These are phyloP conservation scores for Mormyrus proboscirostris DNA, from an alignment of 2,797 vertebrate species.

Conservation along the genomic window DNA sequence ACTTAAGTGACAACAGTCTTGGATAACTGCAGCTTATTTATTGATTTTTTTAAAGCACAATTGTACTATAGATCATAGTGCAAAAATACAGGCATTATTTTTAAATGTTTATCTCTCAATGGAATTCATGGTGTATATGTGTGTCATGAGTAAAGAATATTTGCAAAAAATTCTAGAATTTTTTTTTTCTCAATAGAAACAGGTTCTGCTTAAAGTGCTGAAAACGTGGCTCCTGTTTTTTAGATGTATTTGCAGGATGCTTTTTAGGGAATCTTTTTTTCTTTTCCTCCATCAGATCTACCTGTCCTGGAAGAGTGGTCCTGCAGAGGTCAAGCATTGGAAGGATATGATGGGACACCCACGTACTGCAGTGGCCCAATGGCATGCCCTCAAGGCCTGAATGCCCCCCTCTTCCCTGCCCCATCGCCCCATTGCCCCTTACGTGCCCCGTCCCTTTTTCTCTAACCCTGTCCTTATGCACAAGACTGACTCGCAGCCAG, in stretches of 20 bases:
- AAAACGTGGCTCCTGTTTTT: background rate
- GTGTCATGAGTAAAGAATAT: background rate
- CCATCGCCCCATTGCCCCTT: constrained; percentile 38
- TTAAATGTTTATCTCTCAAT: background rate
- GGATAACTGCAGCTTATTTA: background rate
- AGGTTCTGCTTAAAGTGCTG: background rate
- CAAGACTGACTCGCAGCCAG: constrained; percentile 75
- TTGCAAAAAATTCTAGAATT: background rate
- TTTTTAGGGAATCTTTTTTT: background rate
- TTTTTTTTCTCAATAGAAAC: background rate
- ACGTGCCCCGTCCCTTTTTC: constrained; percentile 13
- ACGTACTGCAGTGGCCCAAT: constrained; percentile 92
- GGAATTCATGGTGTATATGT: background rate
- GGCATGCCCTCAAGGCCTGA: constrained; percentile 97
- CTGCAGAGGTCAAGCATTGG: constrained; percentile 95
- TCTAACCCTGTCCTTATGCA: constrained; percentile 67
- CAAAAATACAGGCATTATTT: background rate
- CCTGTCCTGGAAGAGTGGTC: constrained; percentile 97
- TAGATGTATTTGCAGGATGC: background rate
- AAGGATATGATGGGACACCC: constrained; percentile 97
- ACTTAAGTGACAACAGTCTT: background rate
- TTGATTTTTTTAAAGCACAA: background rate
- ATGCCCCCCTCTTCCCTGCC: constrained; percentile 46
- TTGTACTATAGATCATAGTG: background rate
- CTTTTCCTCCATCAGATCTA: constrained; percentile 72